phyloP scores from a whole-genome alignment of 1,140 invertebrate genomes.

The Musca domestica region DNA sequence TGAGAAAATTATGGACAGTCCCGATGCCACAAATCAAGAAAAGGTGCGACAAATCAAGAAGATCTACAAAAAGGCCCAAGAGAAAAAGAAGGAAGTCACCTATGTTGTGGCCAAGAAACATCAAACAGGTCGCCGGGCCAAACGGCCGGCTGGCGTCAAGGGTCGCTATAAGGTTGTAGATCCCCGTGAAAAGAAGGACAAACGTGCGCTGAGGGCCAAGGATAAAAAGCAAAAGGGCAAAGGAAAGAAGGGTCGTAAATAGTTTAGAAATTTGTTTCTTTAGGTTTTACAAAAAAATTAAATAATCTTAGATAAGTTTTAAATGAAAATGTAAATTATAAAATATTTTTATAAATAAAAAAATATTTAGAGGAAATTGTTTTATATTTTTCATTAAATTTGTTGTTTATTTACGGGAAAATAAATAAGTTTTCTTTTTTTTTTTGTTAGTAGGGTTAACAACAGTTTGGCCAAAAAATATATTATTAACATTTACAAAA shows the following conservation, averaged over 20 bases:
- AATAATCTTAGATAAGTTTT: constrained; percentile 1
- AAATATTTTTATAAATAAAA: constrained; percentile 13
- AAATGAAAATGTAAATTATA: not conserved
- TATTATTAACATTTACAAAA: not conserved
- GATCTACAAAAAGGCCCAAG: constrained; percentile 89
- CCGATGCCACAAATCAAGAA: constrained; percentile 85
- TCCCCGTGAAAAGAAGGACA: constrained; percentile 93
- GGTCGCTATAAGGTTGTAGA: constrained; percentile 94
- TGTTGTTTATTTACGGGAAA: constrained; percentile 2
- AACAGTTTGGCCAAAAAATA: constrained; percentile 10
- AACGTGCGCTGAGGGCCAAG: constrained; percentile 67
- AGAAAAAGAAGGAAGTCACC: constrained; percentile 85
- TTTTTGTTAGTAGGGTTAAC: not conserved
- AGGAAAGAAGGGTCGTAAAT: constrained; percentile 26
- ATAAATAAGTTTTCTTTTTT: constrained; percentile 11
- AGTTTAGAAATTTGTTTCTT: not conserved
- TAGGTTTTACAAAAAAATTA: not conserved
- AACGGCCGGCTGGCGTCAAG: constrained; percentile 82
- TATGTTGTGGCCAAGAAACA: constrained; percentile 95
- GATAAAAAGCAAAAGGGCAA: constrained; percentile 39
- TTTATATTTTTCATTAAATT: not conserved
- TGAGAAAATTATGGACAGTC: constrained; percentile 85
- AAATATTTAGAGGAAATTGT: too few species aligned
- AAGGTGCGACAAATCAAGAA: constrained; percentile 89
- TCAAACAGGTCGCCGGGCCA: constrained; percentile 70